phyloP scores from a whole-genome alignment of 2,888 invertebrate genomes.

The Philaethria dido region DNA sequence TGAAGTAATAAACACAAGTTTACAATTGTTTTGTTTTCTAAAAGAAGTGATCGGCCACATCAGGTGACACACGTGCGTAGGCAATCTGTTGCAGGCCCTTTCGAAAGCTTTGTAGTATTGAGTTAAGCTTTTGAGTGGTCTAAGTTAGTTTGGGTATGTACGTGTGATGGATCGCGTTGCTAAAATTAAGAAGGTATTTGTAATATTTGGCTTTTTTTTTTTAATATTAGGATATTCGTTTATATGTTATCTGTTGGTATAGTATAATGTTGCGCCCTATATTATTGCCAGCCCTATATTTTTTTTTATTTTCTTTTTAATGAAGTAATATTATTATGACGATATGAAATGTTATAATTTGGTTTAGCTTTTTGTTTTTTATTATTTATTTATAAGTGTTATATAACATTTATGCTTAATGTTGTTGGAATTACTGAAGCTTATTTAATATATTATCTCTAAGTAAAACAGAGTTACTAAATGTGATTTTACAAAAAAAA shows the following conservation, averaged over 20 bases:
- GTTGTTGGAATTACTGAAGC: not conserved
- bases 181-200: slow-evolving; percentile 23
- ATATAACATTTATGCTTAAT: not conserved
- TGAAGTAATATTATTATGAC: too few species aligned
- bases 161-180: slow-evolving; percentile 25
- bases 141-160: not conserved
- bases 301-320: too few species aligned
- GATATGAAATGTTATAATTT: not conserved
- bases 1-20: slow-evolving; percentile 32
- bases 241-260: too few species aligned
- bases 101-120: slow-evolving; percentile 21
- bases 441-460: too few species aligned
- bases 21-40: slow-evolving; percentile 35
- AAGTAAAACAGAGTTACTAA: too few species aligned
- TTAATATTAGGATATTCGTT: too few species aligned
- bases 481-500: too few species aligned
- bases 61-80: slow-evolving; percentile 33
- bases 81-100: slow-evolving; percentile 22
- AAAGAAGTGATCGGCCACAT: not conserved
- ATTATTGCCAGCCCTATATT: too few species aligned
- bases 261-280: too few species aligned
- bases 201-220: not conserved
- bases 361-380: too few species aligned
- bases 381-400: not conserved
- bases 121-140: slow-evolving; percentile 2